Evolutionary conservation across 2,113 vertebrate genomes (phyloP).

Genomic region (Campylorhamphus procurvoides): DNA sequence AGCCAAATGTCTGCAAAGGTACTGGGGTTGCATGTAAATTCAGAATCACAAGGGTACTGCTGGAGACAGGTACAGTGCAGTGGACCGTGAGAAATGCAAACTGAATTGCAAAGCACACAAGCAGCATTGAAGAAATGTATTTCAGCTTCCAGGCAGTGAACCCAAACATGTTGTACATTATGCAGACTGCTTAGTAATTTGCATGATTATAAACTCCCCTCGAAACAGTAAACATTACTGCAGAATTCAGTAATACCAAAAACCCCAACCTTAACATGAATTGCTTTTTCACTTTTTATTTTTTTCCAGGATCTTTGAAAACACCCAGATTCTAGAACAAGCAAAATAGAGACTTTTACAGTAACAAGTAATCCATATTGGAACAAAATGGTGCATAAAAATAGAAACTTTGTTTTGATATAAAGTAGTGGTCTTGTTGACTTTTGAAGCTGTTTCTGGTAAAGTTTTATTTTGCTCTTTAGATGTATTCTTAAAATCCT

Average conservation of each 20-base stretch:
- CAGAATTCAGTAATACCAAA: conserved; percentile 61
- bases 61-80: not conserved
- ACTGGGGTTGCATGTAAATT: conserved; percentile 19
- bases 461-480: conserved; percentile 7
- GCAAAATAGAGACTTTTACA: not conserved
- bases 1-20: not conserved
- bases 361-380: not conserved
- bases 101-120: not conserved
- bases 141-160: conserved; percentile 58
- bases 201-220: conserved; percentile 77
- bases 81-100: not conserved
- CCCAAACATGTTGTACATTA: conserved; percentile 65
- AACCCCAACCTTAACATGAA: conserved; percentile 44
- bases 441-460: conserved; percentile 7
- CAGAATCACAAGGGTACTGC: not conserved
- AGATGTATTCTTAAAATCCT: not conserved
- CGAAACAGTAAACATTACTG: conserved; percentile 70
- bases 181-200: conserved; percentile 67
- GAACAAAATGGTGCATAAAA: conserved; percentile 2
- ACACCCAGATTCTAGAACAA: not conserved
- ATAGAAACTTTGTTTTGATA: not conserved
- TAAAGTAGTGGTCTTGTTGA: not conserved
- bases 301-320: conserved; percentile 52
- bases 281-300: conserved; percentile 68
- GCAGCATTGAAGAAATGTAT: conserved; percentile 40